Base-by-base conservation (phyloP, 2,888 invertebrate genomes). In the Patella pellucida region DNA sequence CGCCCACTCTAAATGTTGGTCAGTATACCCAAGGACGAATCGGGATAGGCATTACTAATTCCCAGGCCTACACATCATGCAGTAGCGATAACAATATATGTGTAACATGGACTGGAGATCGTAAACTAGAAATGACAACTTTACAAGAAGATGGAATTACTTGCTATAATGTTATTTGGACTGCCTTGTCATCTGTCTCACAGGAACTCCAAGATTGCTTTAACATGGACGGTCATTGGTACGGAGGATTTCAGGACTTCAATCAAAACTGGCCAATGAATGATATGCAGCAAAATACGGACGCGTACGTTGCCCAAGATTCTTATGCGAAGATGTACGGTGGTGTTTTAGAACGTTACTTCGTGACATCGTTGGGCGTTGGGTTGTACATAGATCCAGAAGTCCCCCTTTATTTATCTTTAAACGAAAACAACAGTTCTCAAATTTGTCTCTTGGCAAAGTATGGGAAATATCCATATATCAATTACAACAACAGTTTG, bases 261-360 rank as follows among this genome's bases (percentile, higher is more conserved):
- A 94, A 94, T 84, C 93, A 95, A 85, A 94, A 95, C 0, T 97
- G 97, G 95, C 97, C 97, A 0, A 92, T 97, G 15, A 95, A 96
- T 23, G 75, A 78, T n/a, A 85, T 87, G 73, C 83, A 85, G 7
- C 76, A 82, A 69, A 72, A 79, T 3, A 75, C 84, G 81, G 74
- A 81, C 3, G 82, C 87, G 1, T 90, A 85, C 72, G 80, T 88
- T 0, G 81, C 86, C 1, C 84, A 83, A 31, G 87, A 89, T 76
- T 83, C 85, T 2, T 85, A 80, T 71, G 75, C 76, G 1, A 76
- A 79, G 9, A 74, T 81, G 16, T 87, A 86, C 23, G 92, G 92
- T 1, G 90, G 90, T n/a, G 91, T 92, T 3, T 78, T 89, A 19
- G 92, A 92, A 75, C 85, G 91, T 14, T 91, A 91, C 77, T 92